Evolutionary conservation across 1,140 invertebrate genomes (phyloP), one percentile per base, ranked within the genome.

Genomic region (Drosophila orosa): DNA sequence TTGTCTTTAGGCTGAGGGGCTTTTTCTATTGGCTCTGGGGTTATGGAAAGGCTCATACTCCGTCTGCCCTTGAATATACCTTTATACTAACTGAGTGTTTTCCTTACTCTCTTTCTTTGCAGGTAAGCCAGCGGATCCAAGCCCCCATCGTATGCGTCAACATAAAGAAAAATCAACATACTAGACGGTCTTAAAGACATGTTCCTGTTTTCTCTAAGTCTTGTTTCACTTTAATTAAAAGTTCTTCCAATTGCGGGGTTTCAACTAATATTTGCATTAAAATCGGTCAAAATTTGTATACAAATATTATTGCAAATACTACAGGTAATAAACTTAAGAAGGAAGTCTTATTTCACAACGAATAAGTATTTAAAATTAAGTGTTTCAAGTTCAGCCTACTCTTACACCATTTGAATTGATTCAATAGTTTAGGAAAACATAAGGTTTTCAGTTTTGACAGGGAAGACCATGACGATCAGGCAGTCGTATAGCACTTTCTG

Each of bases 81-180:
- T 44, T 25, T 24, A 10, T 35, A 63, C 58, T 66, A 33, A 62
- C 62, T 10, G 0, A 3, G 9, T 29, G 2, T n/a, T 35, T 66
- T 40, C 4, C 17, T 13, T 12, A 24, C 6, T 29, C 35, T 33
- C 24, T 63, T 19, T 66, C 40, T 17, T 66, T 67, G 25, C 42
- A 67, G 63, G 63, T 67, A 67, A 66, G 63, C 27, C 33, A 24
- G n/a, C 9, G 12, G 3, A 48, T 9, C 25, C 25, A 65, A 37
- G 5, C 19, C 5, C 10, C 17, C 22, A 22, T 52, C 29, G 15
- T 22, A 52, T 33, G 3, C 3, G 12, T 22, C 12, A 10, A 12
- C 48, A 52, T 5, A 29, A 15, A 17, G 33, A 22, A 13, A 29
- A 39, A 19, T 3, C 50, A 10, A 8, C 31, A 54, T 0, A 22